Evolutionary conservation across 2,797 vertebrate genomes (phyloP), one percentile per base, ranked within the genome.

Genomic region (Syngnathus rostellatus): DNA sequence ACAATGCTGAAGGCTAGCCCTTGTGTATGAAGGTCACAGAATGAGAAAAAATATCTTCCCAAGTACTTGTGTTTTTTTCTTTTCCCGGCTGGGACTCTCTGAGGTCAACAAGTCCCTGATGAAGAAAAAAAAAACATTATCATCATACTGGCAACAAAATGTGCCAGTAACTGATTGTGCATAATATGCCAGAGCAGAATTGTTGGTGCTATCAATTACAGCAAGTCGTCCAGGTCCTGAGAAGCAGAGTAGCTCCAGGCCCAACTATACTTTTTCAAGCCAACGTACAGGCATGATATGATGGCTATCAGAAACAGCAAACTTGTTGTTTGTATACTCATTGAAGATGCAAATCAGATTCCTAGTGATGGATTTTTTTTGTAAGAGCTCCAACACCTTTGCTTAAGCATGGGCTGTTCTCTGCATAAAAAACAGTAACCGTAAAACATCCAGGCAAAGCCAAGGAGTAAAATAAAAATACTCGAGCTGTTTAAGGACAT

Each of bases 81-180:
- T 59, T 59, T 39, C 31, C 37, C 37, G 39, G 57, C 57, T 59
- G 40, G 10, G 10, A 45, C 40, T n/a, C 40, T 62, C 57, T n/a
- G 39, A 61, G 40, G 10, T 62, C 60, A 62, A 25, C 40, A 23
- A 62, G 40, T 41, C 21, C 60, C 60, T 60, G 58, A 21, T 60
- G 58, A 41, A 43, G 6, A 12, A 19, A 37, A 3, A 3, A 14
- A 58, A 58, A 37, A 17, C 14, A 55, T 54, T 54, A 21, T 8
- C 50, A n/a, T 53, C 9, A 4, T 9, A 5, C 19, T 21, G 21
- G n/a, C 19, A 53, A 21, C 50, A 11, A 53, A 53, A 31, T 31
- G 31, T 31, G 31, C 31, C 31, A 31, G 31, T 31, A 31, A 41
- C 40, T 41, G 40, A 41, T 41, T 41, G 31, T 41, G 7, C 6